phyloP scores from a whole-genome alignment of 2,888 invertebrate species.

The Beris chalybata region DNA sequence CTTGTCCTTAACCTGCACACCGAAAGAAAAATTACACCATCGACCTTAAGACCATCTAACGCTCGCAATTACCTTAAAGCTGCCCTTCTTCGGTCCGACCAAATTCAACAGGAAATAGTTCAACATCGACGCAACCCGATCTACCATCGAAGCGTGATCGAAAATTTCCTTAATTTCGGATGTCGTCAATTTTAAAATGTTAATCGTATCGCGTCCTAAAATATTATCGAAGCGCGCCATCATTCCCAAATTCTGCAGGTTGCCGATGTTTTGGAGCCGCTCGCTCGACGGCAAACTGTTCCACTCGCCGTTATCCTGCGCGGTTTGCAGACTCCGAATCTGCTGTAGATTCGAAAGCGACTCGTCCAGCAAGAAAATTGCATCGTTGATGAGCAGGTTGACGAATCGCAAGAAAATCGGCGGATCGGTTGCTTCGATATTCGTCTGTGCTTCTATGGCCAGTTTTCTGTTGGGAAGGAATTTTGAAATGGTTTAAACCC shows the following conservation, averaged over 20 bases:
- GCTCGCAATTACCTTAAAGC: conserved; percentile 70
- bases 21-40: not conserved
- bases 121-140: conserved; percentile 91
- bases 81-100: conserved; percentile 89
- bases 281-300: conserved; percentile 68
- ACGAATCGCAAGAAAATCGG: conserved; percentile 93
- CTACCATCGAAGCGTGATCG: conserved; percentile 88
- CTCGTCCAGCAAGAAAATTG: conserved; percentile 92
- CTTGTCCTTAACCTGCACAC: conserved; percentile 75
- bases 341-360: conserved; percentile 87
- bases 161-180: conserved; percentile 79
- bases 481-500: not conserved
- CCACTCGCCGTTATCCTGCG: conserved; percentile 76
- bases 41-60: not conserved
- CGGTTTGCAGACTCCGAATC: conserved; percentile 77
- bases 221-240: conserved; percentile 91
- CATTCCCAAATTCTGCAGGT: conserved; percentile 77
- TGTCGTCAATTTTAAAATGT: conserved; percentile 76
- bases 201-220: conserved; percentile 85
- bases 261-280: conserved; percentile 71
- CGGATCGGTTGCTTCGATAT: conserved; percentile 88
- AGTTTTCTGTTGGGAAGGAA: conserved; percentile 61
- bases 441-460: conserved; percentile 77
- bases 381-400: conserved; percentile 96
- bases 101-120: conserved; percentile 90